phyloP scores from a whole-genome alignment of 2,113 vertebrate genomes.

The Hemicordylus capensis region DNA sequence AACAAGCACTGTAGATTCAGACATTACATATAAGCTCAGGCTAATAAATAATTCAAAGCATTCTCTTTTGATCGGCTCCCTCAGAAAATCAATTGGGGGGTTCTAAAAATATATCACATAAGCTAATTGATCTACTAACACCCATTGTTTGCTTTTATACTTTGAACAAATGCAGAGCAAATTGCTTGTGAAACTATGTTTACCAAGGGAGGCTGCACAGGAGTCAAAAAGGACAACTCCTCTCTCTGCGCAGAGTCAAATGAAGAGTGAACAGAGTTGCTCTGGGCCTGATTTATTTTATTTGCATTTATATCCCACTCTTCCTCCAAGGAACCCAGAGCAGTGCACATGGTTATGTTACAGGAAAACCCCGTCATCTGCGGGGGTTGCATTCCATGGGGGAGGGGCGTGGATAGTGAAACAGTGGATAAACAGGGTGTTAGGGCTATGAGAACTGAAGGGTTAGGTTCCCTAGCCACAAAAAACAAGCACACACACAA shows the following conservation, averaged over 20 bases:
- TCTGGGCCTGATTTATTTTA: too few species aligned
- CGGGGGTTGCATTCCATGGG: too few species aligned
- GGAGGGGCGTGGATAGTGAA: too few species aligned
- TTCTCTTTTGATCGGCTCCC: slow-evolving; percentile 65
- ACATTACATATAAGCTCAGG: slow-evolving; percentile 16
- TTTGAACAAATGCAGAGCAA: slow-evolving; percentile 65
- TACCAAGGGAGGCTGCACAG: fast-evolving
- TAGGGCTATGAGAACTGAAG: too few species aligned
- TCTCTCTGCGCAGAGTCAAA: neutral
- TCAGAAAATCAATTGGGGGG: slow-evolving; percentile 62
- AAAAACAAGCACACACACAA: too few species aligned
- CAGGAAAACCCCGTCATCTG: too few species aligned
- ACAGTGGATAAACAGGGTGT: too few species aligned
- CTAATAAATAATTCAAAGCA: slow-evolving; percentile 68
- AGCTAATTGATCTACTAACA: slow-evolving; percentile 67
- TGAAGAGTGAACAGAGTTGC: neutral
- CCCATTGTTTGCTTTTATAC: slow-evolving; percentile 36
- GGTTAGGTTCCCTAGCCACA: too few species aligned
- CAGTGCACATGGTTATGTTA: too few species aligned
- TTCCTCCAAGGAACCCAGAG: too few species aligned
- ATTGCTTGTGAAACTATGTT: neutral
- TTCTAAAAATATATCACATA: slow-evolving; percentile 55
- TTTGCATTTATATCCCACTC: too few species aligned
- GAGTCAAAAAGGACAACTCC: neutral
- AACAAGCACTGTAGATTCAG: slow-evolving; percentile 56